A percentile compares a stretch with the other conserved stretches of the same genome.
Conservation (phyloP, 2,113 vertebrate species). For the Carettochelys insculpta region DNA sequence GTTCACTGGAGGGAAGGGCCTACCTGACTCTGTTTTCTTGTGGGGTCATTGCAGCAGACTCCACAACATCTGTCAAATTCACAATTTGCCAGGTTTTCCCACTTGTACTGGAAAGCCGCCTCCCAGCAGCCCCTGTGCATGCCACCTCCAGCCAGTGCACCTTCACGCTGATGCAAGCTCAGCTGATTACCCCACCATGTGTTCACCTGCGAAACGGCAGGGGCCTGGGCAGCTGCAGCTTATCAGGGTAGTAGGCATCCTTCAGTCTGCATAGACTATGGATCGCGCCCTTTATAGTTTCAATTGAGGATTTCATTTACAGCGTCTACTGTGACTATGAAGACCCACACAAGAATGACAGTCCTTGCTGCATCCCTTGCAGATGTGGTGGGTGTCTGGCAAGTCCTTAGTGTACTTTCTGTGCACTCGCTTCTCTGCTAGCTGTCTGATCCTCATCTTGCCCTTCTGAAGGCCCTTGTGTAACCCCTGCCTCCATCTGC, state of each 20-base stretch:
- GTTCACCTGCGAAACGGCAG: not conserved
- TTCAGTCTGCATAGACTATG: too few species aligned
- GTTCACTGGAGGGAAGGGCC: not conserved
- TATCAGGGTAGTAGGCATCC: not conserved
- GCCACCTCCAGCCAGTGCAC: not conserved
- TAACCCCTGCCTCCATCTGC: too few species aligned
- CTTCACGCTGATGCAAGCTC: not conserved
- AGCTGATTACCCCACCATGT: not conserved
- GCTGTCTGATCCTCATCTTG: too few species aligned
- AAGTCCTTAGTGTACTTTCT: too few species aligned
- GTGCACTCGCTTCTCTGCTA: too few species aligned
- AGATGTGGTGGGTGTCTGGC: too few species aligned
- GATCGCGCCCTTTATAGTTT: too few species aligned
- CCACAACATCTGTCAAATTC: not conserved
- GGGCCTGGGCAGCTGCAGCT: not conserved
- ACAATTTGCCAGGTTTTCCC: not conserved
- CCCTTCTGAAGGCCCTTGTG: too few species aligned
- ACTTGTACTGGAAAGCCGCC: not conserved
- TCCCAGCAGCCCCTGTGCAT: rapidly evolving
- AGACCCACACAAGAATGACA: too few species aligned
- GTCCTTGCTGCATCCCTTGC: too few species aligned
- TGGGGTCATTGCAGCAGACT: not conserved
- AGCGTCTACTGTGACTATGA: too few species aligned
- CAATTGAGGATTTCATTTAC: too few species aligned
- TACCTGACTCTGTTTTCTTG: not conserved